phyloP scores from a whole-genome alignment of 37 sponge, comb jelly and placozoan species.

The Spongilla lacustris region DNA sequence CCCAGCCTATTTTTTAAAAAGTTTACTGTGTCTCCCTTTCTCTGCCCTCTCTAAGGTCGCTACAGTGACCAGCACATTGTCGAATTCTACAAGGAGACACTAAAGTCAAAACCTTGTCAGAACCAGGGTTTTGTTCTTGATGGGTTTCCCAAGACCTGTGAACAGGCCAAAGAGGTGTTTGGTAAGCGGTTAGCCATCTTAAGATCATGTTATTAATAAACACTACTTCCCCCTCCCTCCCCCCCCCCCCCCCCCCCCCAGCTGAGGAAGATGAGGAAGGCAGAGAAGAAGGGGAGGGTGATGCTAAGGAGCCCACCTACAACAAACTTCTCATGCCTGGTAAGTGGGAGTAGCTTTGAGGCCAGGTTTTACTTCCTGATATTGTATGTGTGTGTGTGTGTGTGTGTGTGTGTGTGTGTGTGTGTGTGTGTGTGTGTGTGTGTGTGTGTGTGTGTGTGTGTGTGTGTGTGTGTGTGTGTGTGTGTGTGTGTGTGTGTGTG shows the following conservation, averaged over 20 bases:
- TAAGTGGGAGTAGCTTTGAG: background rate
- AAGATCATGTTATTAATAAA: too few species aligned
- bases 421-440: too few species aligned
- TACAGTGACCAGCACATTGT: conserved; percentile 84
- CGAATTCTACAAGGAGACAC: conserved; percentile 83
- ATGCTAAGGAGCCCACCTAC: conserved; percentile 26
- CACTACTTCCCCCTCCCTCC: too few species aligned
- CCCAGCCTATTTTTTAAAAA: background rate
- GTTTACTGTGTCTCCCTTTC: background rate
- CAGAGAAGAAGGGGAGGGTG: conserved; percentile 45
- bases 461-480: too few species aligned
- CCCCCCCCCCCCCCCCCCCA: background rate
- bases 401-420: too few species aligned
- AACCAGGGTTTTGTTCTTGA: conserved; percentile 96
- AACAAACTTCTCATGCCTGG: conserved; percentile 88
- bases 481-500: too few species aligned
- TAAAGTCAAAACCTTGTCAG: conserved; percentile 92
- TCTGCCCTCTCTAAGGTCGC: conserved; percentile 58
- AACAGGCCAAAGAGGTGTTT: conserved; percentile 87
- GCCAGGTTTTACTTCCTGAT: too few species aligned
- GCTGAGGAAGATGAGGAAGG: conserved; percentile 69
- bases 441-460: too few species aligned
- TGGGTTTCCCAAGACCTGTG: conserved; percentile 93
- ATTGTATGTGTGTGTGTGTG: background rate
- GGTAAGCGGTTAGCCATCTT: too few species aligned